phyloP scores from a whole-genome alignment of 53 echinoderm and acorn worm genomes.

The Antedon mediterranea region DNA sequence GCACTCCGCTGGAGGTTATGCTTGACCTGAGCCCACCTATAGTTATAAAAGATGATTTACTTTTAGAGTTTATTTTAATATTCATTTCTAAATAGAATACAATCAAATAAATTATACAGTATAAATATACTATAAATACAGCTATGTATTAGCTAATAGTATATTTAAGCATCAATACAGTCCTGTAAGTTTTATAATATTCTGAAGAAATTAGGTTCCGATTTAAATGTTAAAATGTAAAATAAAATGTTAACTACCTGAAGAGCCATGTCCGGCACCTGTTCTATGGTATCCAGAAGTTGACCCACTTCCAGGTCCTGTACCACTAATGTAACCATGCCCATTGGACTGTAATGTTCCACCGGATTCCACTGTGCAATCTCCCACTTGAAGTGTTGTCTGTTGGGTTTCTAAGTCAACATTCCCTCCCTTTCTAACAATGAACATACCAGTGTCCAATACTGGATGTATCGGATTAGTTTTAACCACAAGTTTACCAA shows the following conservation, averaged over 20 bases:
- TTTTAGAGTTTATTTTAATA: no score
- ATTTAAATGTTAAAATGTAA: no score
- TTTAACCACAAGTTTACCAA: conserved; percentile 27
- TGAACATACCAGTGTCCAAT: conserved; percentile 38
- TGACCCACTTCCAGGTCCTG: conserved; percentile 42
- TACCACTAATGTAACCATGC: conserved; percentile 19
- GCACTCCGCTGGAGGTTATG: conserved; percentile 15
- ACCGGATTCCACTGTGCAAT: conserved; percentile 33
- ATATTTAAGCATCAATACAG: no score
- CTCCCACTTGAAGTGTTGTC: conserved; percentile 33
- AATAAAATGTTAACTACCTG: no score
- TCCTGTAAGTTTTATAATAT: no score
- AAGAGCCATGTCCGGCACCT: conserved; percentile 70
- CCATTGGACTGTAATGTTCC: conserved; percentile 41
- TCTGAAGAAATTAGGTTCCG: no score
- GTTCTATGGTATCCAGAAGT: conserved; percentile 1
- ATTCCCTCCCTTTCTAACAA: conserved; percentile 45
- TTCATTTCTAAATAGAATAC: no score
- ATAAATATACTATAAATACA: no score
- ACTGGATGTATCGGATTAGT: conserved; percentile 29
- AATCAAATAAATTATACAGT: no score
- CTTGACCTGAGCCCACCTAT: background rate
- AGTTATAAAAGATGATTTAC: background rate
- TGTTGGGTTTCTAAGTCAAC: conserved; percentile 31
- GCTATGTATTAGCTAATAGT: no score